Base-by-base conservation (phyloP, 53 echinoderm and acorn worm genomes). In the Temnopleurus reevesii region DNA sequence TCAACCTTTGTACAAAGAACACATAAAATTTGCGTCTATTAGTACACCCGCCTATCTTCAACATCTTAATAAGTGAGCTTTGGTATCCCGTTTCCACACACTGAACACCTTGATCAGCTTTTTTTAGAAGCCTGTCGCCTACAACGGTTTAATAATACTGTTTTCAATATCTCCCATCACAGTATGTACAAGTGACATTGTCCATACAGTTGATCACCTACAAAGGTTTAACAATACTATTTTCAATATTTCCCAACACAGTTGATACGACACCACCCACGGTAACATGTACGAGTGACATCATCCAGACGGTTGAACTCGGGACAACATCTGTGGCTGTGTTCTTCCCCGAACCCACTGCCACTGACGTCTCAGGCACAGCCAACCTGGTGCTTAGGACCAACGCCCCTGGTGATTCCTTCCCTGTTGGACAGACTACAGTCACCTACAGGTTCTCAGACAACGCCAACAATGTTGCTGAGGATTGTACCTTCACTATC, bases 361-460 rank as follows among this genome's bases (percentile, higher is more conserved):
- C 91, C 10, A 84, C 28, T 6, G 92, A 92, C 24, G 47, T 80
- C 57, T 91, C 92, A 12, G 91, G 81, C 12, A 25, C 53, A 23
- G 80, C 71, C 13, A 58, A 53, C 45, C 47, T 79, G 3, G 36
- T 56, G 36, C 59, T 46, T 21, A 86, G 81, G 24, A 84, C 94
- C 12, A 28, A 71, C 55, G 21, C 18, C 1, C 91, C 92, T 5
- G 91, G 86, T 4, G 35, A 44, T 13, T 83, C 77, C 58, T 94
- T 94, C 76, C 17, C 56, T 4, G 77, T 55, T 4, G 92, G 92
- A 83, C 57, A 85, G 4, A 66, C 85, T 1, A 27, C 80, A 0
- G 92, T 94, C 41, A 83, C 81, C 28, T 94, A 94, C 83, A 47
- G 63, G 53, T 92, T 89, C 49, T 43, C 46, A 0, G 94, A 94